These are phyloP conservation scores for Sebastes minor DNA, from an alignment of 2,797 vertebrate species.

Conservation along the genomic window DNA sequence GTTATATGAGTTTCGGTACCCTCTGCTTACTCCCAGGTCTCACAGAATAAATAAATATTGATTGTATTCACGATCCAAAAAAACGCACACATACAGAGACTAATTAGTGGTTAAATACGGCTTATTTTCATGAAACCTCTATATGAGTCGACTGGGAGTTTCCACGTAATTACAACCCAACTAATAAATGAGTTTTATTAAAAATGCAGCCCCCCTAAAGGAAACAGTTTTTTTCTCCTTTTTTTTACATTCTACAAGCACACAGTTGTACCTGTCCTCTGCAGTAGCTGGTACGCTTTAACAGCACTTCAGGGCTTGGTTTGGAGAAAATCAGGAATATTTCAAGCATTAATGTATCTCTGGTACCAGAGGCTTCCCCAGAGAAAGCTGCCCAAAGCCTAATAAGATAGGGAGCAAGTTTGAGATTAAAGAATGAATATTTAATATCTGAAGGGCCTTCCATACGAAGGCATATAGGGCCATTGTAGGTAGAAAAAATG, in stretches of 20 bases:
- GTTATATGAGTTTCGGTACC: background rate
- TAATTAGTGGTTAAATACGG: constrained; percentile 15
- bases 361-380: constrained; percentile 8
- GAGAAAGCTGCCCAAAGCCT: constrained; percentile 26
- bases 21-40: background rate
- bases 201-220: background rate
- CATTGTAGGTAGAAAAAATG: background rate
- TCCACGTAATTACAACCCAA: constrained; percentile 23
- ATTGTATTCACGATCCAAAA: background rate
- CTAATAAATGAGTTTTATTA: constrained; percentile 23
- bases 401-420: constrained; percentile 44
- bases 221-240: background rate
- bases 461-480: background rate
- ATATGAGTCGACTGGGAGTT: background rate
- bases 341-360: constrained; percentile 38
- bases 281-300: background rate
- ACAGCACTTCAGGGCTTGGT: constrained; percentile 4
- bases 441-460: constrained; percentile 44
- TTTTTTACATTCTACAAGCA: background rate
- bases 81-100: background rate
- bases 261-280: background rate
- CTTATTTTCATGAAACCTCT: constrained; percentile 24
- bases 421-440: constrained; percentile 65
- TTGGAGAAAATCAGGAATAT: constrained; percentile 32
- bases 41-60: constrained; percentile 1